Percentiles rank a stretch among this genome's conserved stretches.
Conservation (phyloP, 2,797 vertebrate species). For the Apodemus agrarius region DNA sequence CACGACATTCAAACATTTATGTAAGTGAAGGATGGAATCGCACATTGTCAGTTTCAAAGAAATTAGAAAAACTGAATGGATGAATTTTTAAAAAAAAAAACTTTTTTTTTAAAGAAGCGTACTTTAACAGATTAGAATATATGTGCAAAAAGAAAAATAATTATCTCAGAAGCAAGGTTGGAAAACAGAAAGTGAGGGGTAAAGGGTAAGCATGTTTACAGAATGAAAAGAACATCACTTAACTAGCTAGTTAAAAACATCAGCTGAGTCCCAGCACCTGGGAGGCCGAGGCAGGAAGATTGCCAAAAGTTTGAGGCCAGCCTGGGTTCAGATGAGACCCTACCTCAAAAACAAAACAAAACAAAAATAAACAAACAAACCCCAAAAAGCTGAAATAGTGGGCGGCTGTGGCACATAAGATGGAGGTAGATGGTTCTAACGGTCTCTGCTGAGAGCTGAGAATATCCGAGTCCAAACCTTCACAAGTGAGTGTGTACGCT, state of each 20-base stretch:
- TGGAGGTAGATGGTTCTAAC: background rate
- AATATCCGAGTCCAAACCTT: background rate
- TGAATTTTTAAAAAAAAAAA: background rate
- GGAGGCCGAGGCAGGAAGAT: background rate
- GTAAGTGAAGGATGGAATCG: background rate
- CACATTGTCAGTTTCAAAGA: background rate
- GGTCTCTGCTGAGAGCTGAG: background rate
- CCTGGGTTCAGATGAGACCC: background rate
- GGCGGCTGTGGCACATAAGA: background rate
- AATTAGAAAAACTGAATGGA: background rate
- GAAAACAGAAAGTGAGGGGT: constrained; percentile 27
- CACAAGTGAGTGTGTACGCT: background rate
- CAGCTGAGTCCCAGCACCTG: background rate
- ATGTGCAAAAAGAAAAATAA: background rate
- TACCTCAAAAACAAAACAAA: background rate
- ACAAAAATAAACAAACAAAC: background rate
- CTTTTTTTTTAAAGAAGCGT: background rate
- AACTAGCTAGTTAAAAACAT: background rate
- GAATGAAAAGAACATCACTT: constrained; percentile 14
- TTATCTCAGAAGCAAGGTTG: background rate
- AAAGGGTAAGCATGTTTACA: background rate
- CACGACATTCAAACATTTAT: constrained; percentile 32
- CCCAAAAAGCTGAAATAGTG: background rate
- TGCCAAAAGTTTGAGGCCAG: background rate
- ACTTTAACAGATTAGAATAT: background rate